Evolutionary conservation across 2,113 vertebrate species (phyloP).

Genomic region (Nothocercus nigrocapillus): DNA sequence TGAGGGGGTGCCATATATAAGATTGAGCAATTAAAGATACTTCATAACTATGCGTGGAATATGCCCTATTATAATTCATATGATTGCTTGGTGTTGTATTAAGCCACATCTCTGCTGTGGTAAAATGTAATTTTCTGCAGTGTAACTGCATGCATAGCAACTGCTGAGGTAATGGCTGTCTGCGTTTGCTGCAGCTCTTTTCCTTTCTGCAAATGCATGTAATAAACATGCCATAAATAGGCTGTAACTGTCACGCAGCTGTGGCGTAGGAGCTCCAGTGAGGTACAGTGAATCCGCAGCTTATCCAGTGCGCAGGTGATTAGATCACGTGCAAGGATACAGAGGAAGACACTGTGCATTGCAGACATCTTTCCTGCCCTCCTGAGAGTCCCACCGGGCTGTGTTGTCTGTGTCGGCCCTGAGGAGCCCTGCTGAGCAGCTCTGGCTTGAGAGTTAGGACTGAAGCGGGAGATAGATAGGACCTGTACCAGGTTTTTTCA

Average conservation of each 20-base stretch:
- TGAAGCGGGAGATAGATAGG: not conserved
- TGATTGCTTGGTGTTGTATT: slow-evolving; percentile 24
- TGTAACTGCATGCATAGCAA: not conserved
- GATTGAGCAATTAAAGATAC: slow-evolving; percentile 48
- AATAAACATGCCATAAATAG: slow-evolving; percentile 6
- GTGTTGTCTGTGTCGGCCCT: not conserved
- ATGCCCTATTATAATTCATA: slow-evolving; percentile 15
- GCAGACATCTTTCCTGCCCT: not conserved
- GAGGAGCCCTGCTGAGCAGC: not conserved
- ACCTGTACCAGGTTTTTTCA: not conserved
- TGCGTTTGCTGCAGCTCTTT: slow-evolving; percentile 36
- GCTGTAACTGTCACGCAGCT: not conserved
- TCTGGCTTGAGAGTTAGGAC: no score
- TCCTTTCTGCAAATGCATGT: not conserved
- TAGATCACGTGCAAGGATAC: not conserved
- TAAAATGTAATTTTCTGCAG: slow-evolving; percentile 51
- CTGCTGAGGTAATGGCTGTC: not conserved
- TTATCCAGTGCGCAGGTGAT: not conserved
- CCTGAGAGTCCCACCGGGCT: not conserved
- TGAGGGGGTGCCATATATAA: slow-evolving; percentile 13
- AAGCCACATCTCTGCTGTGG: slow-evolving; percentile 34
- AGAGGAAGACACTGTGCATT: not conserved
- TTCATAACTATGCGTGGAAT: slow-evolving; percentile 41
- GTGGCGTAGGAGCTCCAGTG: not conserved
- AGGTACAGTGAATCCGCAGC: not conserved